Base-by-base conservation (phyloP, 1,140 invertebrate genomes). In the Drosophila cardini region DNA sequence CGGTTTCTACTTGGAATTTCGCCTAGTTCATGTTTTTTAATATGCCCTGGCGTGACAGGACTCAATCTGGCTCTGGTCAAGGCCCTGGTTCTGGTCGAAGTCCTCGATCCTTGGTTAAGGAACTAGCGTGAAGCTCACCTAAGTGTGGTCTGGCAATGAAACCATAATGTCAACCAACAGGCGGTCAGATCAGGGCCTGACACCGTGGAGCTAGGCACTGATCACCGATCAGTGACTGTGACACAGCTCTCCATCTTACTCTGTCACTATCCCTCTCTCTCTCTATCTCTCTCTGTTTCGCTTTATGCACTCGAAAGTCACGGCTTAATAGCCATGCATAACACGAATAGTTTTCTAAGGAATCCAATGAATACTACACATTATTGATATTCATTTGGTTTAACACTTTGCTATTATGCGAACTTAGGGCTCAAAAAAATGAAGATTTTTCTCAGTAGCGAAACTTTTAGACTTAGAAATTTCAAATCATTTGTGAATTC, bases 111-210 rank as follows among this genome's bases (percentile, higher is more conserved):
- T 26, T 18, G 18, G 9, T 6, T 21, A 53, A 73, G 46, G 32
- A 26, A 62, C 67, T 76, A 76, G 75, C 83, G 82, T 85, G 83
- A 83, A 89, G 80, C 84, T 89, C 58, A 48, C 56, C 80, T 72
- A 80, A 80, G 85, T 90, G 80, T 80, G 85, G 84, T 89, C 81
- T 84, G 85, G 80, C 84, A 89, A 80, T 90, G 84, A 89, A 89
- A 76, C 77, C 85, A 89, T 89, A 90, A 89, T 89, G 84, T 85
- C 71, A 78, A 53, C 62, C 84, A 80, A 87, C 84, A 72, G 82
- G 84, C 74, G 74, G 62, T 40, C 74, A 68, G 16, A 61, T 55
- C 62, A 40, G 30, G 67, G 43, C 45, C 69, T 38, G 50, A 9
- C 65, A 73, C 55, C 72, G 26, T 64, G 43, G 45, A 71, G 60